phyloP scores from a whole-genome alignment of 1,140 invertebrate species.

The Zaprionus inermis region DNA sequence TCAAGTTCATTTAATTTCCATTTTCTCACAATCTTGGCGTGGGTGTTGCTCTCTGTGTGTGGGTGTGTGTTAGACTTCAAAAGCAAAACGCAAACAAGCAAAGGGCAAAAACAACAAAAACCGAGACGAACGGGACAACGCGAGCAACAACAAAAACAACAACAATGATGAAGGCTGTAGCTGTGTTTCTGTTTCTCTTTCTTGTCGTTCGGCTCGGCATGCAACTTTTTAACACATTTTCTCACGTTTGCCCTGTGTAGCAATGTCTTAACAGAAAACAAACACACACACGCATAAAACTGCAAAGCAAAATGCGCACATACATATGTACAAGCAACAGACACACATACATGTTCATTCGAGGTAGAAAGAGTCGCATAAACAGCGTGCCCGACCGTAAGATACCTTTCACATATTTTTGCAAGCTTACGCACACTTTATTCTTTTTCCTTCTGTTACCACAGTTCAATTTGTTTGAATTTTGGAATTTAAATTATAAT shows the following conservation, averaged over 20 bases:
- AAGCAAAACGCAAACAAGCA: conserved; percentile 68
- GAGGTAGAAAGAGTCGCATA: conserved; percentile 11
- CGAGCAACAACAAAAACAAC: conserved; percentile 27
- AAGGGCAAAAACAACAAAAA: conserved; percentile 46
- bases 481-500: too few species aligned
- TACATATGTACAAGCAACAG: too few species aligned
- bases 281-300: conserved; percentile 18
- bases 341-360: neutral
- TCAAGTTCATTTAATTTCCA: conserved; percentile 79
- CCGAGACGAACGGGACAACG: neutral
- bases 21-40: conserved; percentile 59
- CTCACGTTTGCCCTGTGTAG: conserved; percentile 67
- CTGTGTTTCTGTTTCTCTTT: conserved; percentile 14
- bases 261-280: conserved; percentile 54
- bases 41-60: conserved; percentile 8
- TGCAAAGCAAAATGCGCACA: conserved; percentile 1
- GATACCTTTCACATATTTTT: neutral
- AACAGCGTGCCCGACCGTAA: neutral
- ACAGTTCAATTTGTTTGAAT: too few species aligned
- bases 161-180: conserved; percentile 20
- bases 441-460: too few species aligned
- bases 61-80: conserved; percentile 56
- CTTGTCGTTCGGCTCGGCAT: conserved; percentile 43
- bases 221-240: conserved; percentile 71
- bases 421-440: too few species aligned